Evolutionary conservation across 2,797 vertebrate genomes (phyloP), one percentile per base, ranked within the genome.

Genomic region (Tarsius wallacei): DNA sequence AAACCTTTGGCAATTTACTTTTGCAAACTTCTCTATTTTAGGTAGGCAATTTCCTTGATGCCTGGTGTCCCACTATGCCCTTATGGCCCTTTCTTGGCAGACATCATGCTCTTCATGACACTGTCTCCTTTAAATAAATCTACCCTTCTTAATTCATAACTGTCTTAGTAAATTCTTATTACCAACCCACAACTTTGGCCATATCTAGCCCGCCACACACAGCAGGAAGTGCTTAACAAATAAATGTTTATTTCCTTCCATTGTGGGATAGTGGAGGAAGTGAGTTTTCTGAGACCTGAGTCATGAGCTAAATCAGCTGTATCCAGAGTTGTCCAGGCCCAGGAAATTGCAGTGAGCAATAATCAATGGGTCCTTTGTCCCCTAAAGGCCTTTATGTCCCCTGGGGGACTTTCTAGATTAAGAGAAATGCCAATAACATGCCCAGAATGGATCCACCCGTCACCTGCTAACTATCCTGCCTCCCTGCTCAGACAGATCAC

Each of bases 401-500:
- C n/a, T 9, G 21, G 33, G 77, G 64, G 21, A 2, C 61, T 61
- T 87, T 47, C 51, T 78, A n/a, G n/a, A 15, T 31, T 28, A 0
- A 36, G 47, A 51, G 42, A 26, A 4, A 31, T 42, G 19, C n/a
- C 0, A 51, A 31, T n/a, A 74, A 42, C 42, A 42, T 42, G 42
- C 42, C 42, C 68, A 26, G 55, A 12, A 0, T 0, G 36, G 53
- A 76, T 9, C 36, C 15, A 33, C n/a, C 83, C 53, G 87, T 59
- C 57, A 77, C 92, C 0, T 0, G 96, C 85, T 7, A 63, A 63
- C 16, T 76, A 64, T 42, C 42, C 7, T 42, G 83, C 90, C 31
- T 15, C 83, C 90, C 85, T 7, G 49, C 96, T 94, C 97, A 97
- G 87, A 97, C 86, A 95, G 98, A 96, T 85, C 42, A 21, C 26